Percentiles rank a stretch among this genome's conserved stretches.
These are phyloP conservation scores for mouse (Mus musculus) DNA, from an alignment of 2,113 vertebrate species.

Conservation along the genomic window GRCm39 chr7:123710001-123710500, in stretches of 20 bases:
- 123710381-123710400: background rate
- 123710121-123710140: too few species aligned
- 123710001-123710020: background rate
- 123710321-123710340: background rate
- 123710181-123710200: background rate
- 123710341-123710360: background rate
- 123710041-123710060: background rate
- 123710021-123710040: background rate
- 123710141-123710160: background rate
- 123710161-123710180: background rate
- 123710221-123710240: background rate
- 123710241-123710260: background rate
- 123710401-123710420: background rate
- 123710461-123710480: background rate
- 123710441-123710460: background rate
- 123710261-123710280: background rate
- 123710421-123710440: background rate
- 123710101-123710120: background rate
- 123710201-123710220: too few species aligned
- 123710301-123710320: background rate
- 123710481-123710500: background rate
- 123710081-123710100: background rate
- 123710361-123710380: background rate
- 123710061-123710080: background rate
- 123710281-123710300: background rate